Evolutionary conservation across 2,797 vertebrate species (phyloP).

Genomic region (Danio aesculapii): DNA sequence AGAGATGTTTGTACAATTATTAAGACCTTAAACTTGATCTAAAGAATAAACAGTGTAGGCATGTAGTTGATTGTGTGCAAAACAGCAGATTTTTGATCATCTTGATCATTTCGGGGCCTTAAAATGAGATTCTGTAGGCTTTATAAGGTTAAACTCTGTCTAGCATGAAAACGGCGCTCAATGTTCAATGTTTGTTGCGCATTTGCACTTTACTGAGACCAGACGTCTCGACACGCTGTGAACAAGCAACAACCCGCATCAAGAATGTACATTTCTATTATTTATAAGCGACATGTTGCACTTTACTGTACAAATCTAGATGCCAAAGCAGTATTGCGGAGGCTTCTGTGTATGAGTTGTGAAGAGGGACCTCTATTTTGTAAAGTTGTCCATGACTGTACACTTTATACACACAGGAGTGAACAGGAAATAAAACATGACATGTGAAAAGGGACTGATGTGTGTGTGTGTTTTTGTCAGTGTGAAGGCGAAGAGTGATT

Average conservation of each 20-base stretch:
- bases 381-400: constrained; percentile 62
- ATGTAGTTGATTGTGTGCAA: too few relatives aligned
- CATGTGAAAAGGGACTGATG: not conserved
- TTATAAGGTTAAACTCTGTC: not conserved
- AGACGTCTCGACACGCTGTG: constrained; percentile 71
- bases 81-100: not conserved
- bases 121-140: not conserved
- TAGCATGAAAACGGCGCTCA: constrained; percentile 55
- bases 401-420: constrained; percentile 75
- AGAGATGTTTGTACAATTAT: too few relatives aligned
- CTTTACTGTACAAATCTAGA: constrained; percentile 90
- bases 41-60: too few relatives aligned
- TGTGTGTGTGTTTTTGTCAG: not conserved
- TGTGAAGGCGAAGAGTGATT: too few relatives aligned
- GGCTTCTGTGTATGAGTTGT: constrained; percentile 70
- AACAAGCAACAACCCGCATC: constrained; percentile 80
- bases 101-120: not conserved
- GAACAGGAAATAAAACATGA: constrained; percentile 66
- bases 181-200: constrained; percentile 62
- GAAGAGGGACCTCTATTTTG: constrained; percentile 85
- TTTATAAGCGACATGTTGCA: constrained; percentile 82
- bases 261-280: constrained; percentile 81
- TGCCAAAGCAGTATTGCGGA: constrained; percentile 96
- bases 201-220: constrained; percentile 90
- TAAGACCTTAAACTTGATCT: too few relatives aligned